A percentile compares a stretch with the other conserved stretches of the same genome.
Conservation (phyloP, 2,113 vertebrate genomes). For the Oryzias curvinotus region DNA sequence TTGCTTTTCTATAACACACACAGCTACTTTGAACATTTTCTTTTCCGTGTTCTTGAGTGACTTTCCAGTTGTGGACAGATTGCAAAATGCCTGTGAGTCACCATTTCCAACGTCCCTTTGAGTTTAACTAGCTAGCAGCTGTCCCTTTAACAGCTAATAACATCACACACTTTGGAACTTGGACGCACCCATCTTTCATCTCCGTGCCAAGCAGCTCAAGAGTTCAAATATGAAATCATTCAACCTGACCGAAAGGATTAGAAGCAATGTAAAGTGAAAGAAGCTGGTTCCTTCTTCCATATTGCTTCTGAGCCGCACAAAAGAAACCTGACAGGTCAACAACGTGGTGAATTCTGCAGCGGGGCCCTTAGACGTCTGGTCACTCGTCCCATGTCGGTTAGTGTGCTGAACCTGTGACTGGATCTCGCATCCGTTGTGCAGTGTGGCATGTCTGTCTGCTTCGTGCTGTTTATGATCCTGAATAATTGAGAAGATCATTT, state of each 20-base stretch:
- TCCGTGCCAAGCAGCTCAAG: too few species aligned
- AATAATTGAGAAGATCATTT: constrained; percentile 46
- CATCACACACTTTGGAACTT: background rate
- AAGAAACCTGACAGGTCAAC: background rate
- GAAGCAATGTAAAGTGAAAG: background rate
- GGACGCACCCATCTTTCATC: background rate
- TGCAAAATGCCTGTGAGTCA: constrained; percentile 25
- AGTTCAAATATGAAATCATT: background rate
- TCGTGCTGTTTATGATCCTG: constrained; percentile 17
- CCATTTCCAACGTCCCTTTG: constrained; percentile 9
- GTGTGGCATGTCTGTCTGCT: background rate
- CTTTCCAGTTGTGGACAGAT: background rate
- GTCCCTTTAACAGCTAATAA: constrained; percentile 7
- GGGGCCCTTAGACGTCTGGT: background rate
- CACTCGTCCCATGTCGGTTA: too few species aligned
- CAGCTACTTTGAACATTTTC: background rate
- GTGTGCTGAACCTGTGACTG: too few species aligned
- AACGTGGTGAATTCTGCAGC: background rate
- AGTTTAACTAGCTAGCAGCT: constrained; percentile 18
- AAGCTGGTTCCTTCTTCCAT: background rate
- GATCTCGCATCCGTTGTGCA: too few species aligned
- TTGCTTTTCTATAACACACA: background rate
- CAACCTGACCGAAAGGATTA: too few species aligned
- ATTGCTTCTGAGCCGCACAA: background rate
- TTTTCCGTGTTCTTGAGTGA: background rate